Evolutionary conservation across 2,797 vertebrate species (phyloP).

Genomic region (Schizothorax lantsangensis): DNA sequence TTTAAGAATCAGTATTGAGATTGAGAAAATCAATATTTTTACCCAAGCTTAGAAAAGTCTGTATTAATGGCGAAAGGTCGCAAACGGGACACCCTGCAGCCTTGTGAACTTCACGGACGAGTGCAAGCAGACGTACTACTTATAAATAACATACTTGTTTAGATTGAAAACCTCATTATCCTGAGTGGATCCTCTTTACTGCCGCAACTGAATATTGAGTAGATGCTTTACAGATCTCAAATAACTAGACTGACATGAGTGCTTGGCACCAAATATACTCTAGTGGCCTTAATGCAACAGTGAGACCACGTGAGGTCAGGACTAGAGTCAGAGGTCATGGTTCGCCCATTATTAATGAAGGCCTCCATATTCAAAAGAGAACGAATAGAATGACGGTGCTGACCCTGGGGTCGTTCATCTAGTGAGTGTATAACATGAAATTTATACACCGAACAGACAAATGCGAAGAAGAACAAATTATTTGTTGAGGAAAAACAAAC

Average conservation of each 20-base stretch:
- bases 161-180: constrained; percentile 52
- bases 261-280: constrained; percentile 59
- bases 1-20: background rate
- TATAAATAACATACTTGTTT: constrained; percentile 46
- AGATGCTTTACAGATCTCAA: constrained; percentile 49
- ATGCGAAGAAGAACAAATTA: constrained; percentile 44
- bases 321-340: constrained; percentile 72
- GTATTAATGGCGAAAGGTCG: background rate
- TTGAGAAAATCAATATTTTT: background rate
- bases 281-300: constrained; percentile 61
- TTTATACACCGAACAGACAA: constrained; percentile 35
- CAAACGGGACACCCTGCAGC: background rate
- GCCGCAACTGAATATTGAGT: constrained; percentile 41
- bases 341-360: constrained; percentile 78
- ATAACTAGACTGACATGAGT: constrained; percentile 55
- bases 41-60: background rate
- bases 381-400: constrained; percentile 65
- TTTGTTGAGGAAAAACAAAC: constrained; percentile 51
- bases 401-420: constrained; percentile 70
- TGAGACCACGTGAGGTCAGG: constrained; percentile 71
- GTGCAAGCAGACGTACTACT: background rate
- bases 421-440: constrained; percentile 58
- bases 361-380: constrained; percentile 69
- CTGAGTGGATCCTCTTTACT: constrained; percentile 47
- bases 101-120: constrained; percentile 17